These are phyloP conservation scores for Atta texana DNA, from an alignment of 1,140 invertebrate species.

Conservation along the genomic window DNA sequence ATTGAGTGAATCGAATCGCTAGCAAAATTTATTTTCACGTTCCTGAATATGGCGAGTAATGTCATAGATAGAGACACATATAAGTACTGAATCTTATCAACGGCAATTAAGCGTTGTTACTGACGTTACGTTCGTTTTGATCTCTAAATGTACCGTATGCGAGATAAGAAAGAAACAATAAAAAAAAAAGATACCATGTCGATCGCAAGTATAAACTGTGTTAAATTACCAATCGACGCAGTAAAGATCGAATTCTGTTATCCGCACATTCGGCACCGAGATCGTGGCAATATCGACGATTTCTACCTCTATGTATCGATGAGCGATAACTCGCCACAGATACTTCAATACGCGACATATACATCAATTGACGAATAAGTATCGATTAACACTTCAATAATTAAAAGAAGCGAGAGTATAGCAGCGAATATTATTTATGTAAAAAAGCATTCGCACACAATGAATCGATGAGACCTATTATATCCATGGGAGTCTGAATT, in stretches of 20 bases:
- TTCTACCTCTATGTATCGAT: conserved; percentile 64
- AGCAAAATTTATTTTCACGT: conserved; percentile 45
- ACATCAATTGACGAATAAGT: conserved; percentile 42
- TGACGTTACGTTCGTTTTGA: conserved; percentile 60
- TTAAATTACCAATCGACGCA: conserved; percentile 20
- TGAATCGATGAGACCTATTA: conserved; percentile 22
- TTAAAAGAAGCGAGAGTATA: conserved; percentile 22
- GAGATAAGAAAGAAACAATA: conserved; percentile 45
- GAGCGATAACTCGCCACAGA: conserved; percentile 57
- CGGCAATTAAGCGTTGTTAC: conserved; percentile 61
- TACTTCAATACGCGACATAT: conserved; percentile 35
- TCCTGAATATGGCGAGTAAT: conserved; percentile 79
- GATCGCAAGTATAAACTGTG: background rate
- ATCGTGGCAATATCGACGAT: conserved; percentile 68
- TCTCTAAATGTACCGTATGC: conserved; percentile 43
- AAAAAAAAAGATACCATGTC: background rate
- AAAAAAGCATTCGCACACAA: conserved; percentile 46
- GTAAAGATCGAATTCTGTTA: conserved; percentile 2
- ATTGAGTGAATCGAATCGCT: background rate
- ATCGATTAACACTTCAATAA: conserved; percentile 19
- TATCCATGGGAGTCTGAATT: conserved; percentile 55
- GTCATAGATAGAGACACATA: conserved; percentile 54
- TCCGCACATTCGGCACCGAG: conserved; percentile 59
- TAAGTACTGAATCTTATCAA: conserved; percentile 71
- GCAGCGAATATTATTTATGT: conserved; percentile 62